Evolutionary conservation across 2,113 vertebrate species (phyloP).

Genomic region (Oriolus oriolus): DNA sequence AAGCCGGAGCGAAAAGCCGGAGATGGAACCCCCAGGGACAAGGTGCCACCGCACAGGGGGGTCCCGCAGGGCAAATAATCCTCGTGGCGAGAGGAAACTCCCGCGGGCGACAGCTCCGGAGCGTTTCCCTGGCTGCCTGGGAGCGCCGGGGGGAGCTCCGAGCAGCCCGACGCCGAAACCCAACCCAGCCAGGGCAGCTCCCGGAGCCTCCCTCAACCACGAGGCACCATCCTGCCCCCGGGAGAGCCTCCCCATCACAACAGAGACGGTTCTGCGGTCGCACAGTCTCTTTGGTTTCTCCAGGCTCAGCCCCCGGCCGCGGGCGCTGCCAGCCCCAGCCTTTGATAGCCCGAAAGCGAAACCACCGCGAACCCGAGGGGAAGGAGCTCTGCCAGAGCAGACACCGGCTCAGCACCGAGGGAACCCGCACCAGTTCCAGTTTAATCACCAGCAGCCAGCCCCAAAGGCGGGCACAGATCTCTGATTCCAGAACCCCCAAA

Average conservation of each 20-base stretch:
- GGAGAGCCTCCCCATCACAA: not conserved
- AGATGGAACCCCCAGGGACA: fast-evolving
- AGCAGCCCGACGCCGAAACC: not conserved
- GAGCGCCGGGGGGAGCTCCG: not conserved
- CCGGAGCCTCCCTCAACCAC: not conserved
- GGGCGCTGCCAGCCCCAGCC: not conserved
- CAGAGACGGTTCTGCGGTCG: not conserved
- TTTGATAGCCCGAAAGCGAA: slow-evolving; percentile 3
- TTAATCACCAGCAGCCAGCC: not conserved
- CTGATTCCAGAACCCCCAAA: fast-evolving
- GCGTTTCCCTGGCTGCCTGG: fast-evolving
- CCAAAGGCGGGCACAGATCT: fast-evolving
- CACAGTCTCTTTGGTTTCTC: not conserved
- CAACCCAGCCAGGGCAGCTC: not conserved
- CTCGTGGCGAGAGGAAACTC: not conserved
- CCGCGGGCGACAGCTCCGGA: fast-evolving
- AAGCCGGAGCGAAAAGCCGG: not conserved
- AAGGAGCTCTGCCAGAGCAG: not conserved
- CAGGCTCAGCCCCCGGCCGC: not conserved
- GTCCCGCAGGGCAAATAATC: not conserved
- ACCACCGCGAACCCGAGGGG: not conserved
- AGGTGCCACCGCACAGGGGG: fast-evolving
- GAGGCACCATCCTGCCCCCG: not conserved
- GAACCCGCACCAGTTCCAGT: fast-evolving
- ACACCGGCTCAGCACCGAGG: fast-evolving